Base-by-base conservation (phyloP, 2,888 invertebrate species). In the Caenorhabditis virilis region DNA sequence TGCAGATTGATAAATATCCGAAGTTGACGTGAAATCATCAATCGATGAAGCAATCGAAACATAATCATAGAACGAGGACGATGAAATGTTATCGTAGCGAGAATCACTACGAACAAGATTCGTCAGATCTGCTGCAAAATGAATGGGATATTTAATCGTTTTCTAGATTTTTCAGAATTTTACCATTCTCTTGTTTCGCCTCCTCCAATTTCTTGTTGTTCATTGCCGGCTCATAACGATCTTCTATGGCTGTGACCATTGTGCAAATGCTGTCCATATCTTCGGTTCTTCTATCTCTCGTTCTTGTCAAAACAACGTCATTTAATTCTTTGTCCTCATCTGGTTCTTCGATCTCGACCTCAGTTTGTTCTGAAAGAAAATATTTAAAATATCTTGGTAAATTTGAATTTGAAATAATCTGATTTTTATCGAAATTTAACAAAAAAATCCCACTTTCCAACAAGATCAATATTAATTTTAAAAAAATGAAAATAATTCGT, bases 1-100 rank as follows among this genome's bases (percentile, higher is more conserved):
- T 18, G 69, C 66, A 2, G 72, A 73, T 35, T 70, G 67, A 47
- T 73, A 73, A 38, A 73, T 59, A 35, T 65, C 68, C 0, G 72
- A 69, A n/a, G 72, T 69, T 1, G 69, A 69, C 2, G 61, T 51
- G 26, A 61, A 57, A 35, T 55, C 59, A 48, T 59, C 58, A 30
- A 45, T 60, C 52, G 27, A 67, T 1, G 55, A 49, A 20, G 54
- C 59, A 48, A 69, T 20, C 20, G 69, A 69, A 53, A 70, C 60
- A 56, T 73, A 73, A 38, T 73, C 73, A 51, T 66, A 72, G 41
- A 75, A 57, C 22, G 75, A 75, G 15, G 73, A 73, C 41, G 69
- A 67, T 42, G 76, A 76, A 46, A 76, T 69, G 36, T 76, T 76
- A 55, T 76, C 76, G 57, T 76, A 76, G 7, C 69, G 69, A 27